These are phyloP conservation scores for Mantis religiosa DNA, from an alignment of 2,888 invertebrate species.

Conservation along the genomic window DNA sequence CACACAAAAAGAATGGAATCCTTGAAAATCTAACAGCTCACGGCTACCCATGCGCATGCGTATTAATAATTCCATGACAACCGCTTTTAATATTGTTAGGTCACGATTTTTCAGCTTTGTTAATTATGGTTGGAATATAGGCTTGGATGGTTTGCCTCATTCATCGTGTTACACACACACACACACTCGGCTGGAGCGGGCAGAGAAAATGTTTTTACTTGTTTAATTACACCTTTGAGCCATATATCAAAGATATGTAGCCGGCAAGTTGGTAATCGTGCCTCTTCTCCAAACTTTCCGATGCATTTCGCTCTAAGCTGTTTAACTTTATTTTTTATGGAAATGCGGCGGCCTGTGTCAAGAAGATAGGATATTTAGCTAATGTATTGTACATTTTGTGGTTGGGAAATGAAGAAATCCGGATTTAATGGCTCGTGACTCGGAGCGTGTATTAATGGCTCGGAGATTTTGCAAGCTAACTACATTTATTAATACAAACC, in stretches of 20 bases:
- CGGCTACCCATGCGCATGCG: background rate
- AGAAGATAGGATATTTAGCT: background rate
- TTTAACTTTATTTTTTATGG: background rate
- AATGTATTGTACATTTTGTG: background rate
- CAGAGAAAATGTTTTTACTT: background rate
- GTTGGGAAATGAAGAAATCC: background rate
- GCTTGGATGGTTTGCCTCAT: background rate
- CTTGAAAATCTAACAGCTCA: background rate
- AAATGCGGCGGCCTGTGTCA: background rate
- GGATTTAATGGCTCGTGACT: background rate
- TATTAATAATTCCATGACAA: constrained; percentile 4
- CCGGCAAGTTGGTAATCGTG: background rate
- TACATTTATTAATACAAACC: background rate
- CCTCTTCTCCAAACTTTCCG: background rate
- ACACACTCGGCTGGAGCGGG: background rate
- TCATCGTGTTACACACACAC: background rate
- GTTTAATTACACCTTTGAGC: constrained; percentile 8
- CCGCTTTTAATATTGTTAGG: constrained; percentile 4
- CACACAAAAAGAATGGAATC: background rate
- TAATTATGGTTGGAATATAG: background rate
- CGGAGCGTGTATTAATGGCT: background rate
- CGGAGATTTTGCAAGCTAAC: background rate
- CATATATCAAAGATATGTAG: background rate
- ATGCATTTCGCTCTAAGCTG: background rate
- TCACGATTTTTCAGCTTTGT: constrained; percentile 5